Evolutionary conservation across 1,140 invertebrate genomes (phyloP), one percentile per base, ranked within the genome.

Genomic region (Caerostris darwini): DNA sequence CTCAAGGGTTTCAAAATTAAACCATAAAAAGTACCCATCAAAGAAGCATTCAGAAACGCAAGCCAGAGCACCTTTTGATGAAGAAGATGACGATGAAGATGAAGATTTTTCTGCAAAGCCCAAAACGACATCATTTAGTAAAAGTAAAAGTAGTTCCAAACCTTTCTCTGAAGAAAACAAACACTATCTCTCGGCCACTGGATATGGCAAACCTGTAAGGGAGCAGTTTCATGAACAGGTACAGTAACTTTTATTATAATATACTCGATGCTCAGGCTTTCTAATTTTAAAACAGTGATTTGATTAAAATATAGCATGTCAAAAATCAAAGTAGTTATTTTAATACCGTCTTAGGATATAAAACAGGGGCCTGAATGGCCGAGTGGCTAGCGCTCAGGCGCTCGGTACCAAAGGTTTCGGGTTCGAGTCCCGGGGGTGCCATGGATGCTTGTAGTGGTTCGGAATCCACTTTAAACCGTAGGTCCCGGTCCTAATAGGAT

Each of bases 201-300:
- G 34, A 8, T 85, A 92, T 81, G 92, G 83, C 3, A 93, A 93
- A 81, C 83, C 83, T 17, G 59, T 77, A 2, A 87, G 92, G 19
- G 61, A 93, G n/a, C 92, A 93, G 50, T 94, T 94, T 19, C 93
- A 94, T 77, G 93, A 94, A 57, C 93, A 94, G 86, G 93, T 90
- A 77, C 2, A 7, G 8, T 50, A 77, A 12, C 14, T 12, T 77
- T 53, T 50, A 77, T 14, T 77, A 7, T 50, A 34, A 34, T 34
- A 34, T 34, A 34, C 34, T 34, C 34, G 34, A 34, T 34, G 34
- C 34, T 34, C 34, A 34, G 34, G 34, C 34, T 34, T 34, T 34
- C 34, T 34, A 34, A 34, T 34, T 34, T 34, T 34, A 34, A 34
- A 34, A 34, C 34, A 34, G 34, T 34, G 34, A 34, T 34, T 34